A percentile compares a stretch with the other conserved stretches of the same genome.
phyloP scores from a whole-genome alignment of 1,140 invertebrate genomes.

The Acromyrmex charruanus region DNA sequence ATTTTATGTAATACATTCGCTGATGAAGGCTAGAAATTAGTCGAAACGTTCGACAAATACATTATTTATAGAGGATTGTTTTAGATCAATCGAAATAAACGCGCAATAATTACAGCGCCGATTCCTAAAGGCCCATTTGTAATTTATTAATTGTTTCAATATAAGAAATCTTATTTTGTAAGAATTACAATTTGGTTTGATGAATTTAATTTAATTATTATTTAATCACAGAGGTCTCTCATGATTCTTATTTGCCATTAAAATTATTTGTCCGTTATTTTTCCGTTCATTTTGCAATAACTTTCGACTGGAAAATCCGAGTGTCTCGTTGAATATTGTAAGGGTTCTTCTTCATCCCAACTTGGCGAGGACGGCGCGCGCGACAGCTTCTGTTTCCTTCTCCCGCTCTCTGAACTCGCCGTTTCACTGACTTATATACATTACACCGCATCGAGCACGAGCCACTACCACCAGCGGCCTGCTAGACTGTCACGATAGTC shows the following conservation, averaged over 20 bases:
- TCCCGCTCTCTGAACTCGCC: background rate
- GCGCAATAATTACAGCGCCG: no score
- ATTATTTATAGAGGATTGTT: no score
- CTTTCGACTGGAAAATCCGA: background rate
- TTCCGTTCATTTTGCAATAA: background rate
- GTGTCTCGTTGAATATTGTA: constrained; percentile 2
- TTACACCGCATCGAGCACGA: constrained; percentile 55
- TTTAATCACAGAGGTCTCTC: no score
- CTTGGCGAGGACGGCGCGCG: constrained; percentile 15
- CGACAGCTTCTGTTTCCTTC: constrained; percentile 46
- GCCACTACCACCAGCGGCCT: constrained; percentile 29
- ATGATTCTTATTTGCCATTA: background rate
- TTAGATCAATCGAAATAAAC: no score
- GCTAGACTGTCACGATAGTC: constrained; percentile 66
- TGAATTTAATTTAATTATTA: background rate
- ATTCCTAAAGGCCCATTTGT: no score
- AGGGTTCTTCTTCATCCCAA: constrained; percentile 26
- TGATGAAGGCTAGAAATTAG: no score
- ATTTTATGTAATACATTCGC: no score
- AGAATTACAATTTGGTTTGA: background rate
- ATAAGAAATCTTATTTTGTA: no score
- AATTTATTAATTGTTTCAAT: no score
- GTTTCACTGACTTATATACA: constrained; percentile 14
- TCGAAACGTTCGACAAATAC: no score
- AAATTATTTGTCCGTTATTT: background rate